Conservation (phyloP, 2,113 vertebrate genomes). For the Vidua chalybeata region DNA sequence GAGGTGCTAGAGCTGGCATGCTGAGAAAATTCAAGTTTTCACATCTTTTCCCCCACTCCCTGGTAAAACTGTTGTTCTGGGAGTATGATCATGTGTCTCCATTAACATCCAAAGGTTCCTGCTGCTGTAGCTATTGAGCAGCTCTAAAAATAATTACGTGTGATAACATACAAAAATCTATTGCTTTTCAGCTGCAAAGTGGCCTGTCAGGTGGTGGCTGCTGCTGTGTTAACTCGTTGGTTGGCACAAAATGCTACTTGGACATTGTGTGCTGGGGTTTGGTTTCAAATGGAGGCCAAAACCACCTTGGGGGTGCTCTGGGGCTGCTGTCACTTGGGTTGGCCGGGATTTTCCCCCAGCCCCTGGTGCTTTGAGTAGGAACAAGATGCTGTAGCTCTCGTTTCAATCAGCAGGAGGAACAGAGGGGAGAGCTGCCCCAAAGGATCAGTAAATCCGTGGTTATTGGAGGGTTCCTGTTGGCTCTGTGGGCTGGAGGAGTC, state of each 20-base stretch:
- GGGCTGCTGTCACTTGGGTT: neutral
- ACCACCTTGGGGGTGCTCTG: fast-evolving
- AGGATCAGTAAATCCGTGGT: too few relatives aligned
- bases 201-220: neutral
- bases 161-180: neutral
- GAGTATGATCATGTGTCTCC: neutral
- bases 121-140: constrained; percentile 13
- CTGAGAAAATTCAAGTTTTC: neutral
- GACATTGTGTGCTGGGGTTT: fast-evolving
- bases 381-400: neutral
- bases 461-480: neutral
- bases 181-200: neutral
- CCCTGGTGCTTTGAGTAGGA: neutral
- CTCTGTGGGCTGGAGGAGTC: neutral
- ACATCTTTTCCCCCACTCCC: neutral
- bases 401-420: neutral
- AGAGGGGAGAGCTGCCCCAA: fast-evolving
- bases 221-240: neutral
- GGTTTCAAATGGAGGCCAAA: neutral
- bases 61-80: neutral
- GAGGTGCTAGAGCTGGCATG: neutral
- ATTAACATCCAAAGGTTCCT: neutral
- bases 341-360: neutral
- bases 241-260: fast-evolving
- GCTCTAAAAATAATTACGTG: constrained; percentile 26